phyloP scores from a whole-genome alignment of 2,888 invertebrate genomes.

The Zygogramma bicolorata region DNA sequence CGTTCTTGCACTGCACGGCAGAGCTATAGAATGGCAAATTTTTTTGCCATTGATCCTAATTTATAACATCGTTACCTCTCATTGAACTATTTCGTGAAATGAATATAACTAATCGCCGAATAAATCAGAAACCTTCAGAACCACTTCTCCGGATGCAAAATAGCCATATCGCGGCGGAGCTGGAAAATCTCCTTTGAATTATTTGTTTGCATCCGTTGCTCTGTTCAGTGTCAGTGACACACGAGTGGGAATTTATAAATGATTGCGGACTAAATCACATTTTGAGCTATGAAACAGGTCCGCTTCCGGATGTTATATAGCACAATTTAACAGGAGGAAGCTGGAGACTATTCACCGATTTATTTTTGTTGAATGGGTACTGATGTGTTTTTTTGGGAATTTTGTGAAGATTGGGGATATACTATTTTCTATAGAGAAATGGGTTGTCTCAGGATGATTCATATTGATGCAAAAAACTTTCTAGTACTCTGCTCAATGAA shows the following conservation, averaged over 20 bases:
- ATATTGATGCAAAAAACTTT: no score
- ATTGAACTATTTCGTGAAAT: neutral
- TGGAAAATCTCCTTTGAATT: slow-evolving; percentile 20
- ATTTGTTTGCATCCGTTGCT: slow-evolving; percentile 21
- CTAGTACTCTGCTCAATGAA: no score
- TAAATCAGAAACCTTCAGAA: slow-evolving; percentile 24
- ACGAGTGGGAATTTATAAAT: slow-evolving; percentile 37
- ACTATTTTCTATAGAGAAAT: neutral
- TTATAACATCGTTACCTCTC: neutral
- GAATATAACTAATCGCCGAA: slow-evolving; percentile 9
- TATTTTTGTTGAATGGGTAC: neutral
- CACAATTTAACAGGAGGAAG: slow-evolving; percentile 11
- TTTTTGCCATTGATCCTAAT: neutral
- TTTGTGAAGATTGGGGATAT: neutral
- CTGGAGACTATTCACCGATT: neutral
- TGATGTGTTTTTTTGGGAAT: neutral
- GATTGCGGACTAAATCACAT: slow-evolving; percentile 35
- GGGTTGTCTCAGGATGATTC: no score
- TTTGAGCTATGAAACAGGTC: slow-evolving; percentile 3
- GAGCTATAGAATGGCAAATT: neutral
- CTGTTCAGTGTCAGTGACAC: slow-evolving; percentile 33
- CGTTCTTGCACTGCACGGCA: no score
- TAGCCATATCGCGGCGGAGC: slow-evolving; percentile 15
- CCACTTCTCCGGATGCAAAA: slow-evolving; percentile 22
- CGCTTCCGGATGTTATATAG: slow-evolving; percentile 9